Evolutionary conservation across 53 echinoderm and acorn worm genomes (phyloP).

Genomic region (Glandiceps talaboti): DNA sequence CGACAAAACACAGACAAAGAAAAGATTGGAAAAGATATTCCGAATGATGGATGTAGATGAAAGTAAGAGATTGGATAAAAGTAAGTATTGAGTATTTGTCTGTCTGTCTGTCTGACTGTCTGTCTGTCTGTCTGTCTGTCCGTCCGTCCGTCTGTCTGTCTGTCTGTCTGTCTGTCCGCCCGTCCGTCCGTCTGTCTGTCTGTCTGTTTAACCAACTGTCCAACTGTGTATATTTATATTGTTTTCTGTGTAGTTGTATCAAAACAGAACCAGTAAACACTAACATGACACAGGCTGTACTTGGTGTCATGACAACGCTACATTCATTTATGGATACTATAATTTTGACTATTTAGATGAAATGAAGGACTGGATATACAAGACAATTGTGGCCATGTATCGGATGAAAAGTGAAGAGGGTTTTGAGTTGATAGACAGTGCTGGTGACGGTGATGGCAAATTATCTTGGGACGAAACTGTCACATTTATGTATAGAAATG

Average conservation of each 20-base stretch:
- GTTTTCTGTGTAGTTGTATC: no score
- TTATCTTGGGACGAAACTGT: slow-evolving; percentile 66
- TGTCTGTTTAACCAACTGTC: no score
- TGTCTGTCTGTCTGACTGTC: no score
- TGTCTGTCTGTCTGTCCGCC: no score
- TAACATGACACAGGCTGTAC: no score
- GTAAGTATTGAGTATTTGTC: not conserved
- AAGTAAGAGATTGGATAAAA: slow-evolving; percentile 12
- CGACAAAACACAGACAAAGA: slow-evolving; percentile 35
- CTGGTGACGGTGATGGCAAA: slow-evolving; percentile 39
- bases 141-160: no score
- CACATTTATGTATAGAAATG: slow-evolving; percentile 32
- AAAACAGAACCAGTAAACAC: no score
- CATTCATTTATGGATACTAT: no score
- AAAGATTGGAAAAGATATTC: slow-evolving; percentile 28
- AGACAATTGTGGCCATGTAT: slow-evolving; percentile 28
- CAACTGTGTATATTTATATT: no score
- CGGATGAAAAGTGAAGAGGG: slow-evolving; percentile 21
- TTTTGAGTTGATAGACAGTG: slow-evolving; percentile 31
- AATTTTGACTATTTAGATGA: slow-evolving; percentile 16
- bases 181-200: no score
- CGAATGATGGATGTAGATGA: slow-evolving; percentile 32
- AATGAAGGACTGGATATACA: slow-evolving; percentile 25
- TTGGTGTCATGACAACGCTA: no score
- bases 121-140: no score